Evolutionary conservation across 2,113 vertebrate genomes (phyloP), one percentile per base, ranked within the genome.

Genomic region (Buteo buteo): DNA sequence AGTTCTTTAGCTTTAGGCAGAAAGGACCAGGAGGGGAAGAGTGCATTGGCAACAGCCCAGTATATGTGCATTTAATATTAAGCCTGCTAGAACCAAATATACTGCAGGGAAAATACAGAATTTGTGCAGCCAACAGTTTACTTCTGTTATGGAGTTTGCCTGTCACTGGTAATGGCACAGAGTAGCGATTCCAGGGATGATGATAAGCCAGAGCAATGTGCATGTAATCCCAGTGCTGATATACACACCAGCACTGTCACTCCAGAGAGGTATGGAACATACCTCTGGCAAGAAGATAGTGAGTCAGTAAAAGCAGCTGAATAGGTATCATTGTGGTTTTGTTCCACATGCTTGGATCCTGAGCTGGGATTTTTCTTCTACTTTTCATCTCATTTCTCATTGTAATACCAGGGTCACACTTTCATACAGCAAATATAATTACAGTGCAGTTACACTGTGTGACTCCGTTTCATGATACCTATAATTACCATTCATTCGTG

Each of bases 361-460:
- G 70, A 96, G 70, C 62, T 80, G 87, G 70, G 78, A 70, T 93
- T 95, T 89, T 84, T 82, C 24, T 83, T 74, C 69, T 83, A 47
- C 61, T 93, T 94, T 93, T 95, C 78, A 73, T 87, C 49, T 86
- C 38, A 55, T 83, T 93, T 95, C 59, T 93, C 70, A 66, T 29
- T 82, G 74, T 91, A 95, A 86, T 80, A 90, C 57, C 38, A 77
- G 42, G 74, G 87, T 93, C 82, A 93, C 19, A 8, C 58, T 88
- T 90, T 82, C 73, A 88, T 86, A 62, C 28, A 80, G 87, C 78
- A 93, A 91, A 88, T 91, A 80, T 91, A 97, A 97, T 94, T 94
- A 94, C 78, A 77, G 62, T 10, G 8, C 71, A 71, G 66, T 90
- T 95, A 94, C 54, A 66, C 66, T 36, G 29, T 71, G 32, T 82